A percentile compares a stretch with the other conserved stretches of the same genome.
Conservation (phyloP, 2,888 invertebrate species). For the Ametastegia equiseti region DNA sequence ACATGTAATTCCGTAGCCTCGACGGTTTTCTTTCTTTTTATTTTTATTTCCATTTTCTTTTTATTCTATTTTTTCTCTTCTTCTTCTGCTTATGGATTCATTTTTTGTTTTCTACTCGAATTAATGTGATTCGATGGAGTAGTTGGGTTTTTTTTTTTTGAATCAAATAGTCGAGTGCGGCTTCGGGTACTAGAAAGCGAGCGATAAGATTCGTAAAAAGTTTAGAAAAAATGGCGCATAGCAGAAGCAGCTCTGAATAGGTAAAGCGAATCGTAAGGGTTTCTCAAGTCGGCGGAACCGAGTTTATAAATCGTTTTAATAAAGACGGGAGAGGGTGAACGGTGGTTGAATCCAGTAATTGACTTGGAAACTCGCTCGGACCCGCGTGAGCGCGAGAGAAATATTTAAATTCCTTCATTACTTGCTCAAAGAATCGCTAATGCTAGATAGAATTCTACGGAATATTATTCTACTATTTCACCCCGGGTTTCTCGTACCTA, state of each 20-base stretch:
- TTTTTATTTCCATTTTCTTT: too few species aligned
- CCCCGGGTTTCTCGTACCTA: constrained; percentile 54
- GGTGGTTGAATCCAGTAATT: constrained; percentile 68
- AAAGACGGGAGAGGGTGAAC: constrained; percentile 35
- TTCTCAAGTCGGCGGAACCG: constrained; percentile 15
- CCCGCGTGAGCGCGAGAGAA: constrained; percentile 59
- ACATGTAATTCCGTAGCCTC: not conserved
- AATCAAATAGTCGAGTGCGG: not conserved
- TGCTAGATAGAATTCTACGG: constrained; percentile 65
- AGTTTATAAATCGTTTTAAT: constrained; percentile 48
- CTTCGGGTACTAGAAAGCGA: not conserved
- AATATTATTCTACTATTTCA: constrained; percentile 70
- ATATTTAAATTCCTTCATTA: constrained; percentile 73
- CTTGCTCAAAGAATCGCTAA: constrained; percentile 69
- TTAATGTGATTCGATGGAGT: too few species aligned
- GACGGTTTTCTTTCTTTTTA: not conserved
- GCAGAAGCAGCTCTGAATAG: not conserved
- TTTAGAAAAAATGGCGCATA: not conserved
- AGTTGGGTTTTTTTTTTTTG: too few species aligned
- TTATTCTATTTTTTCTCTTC: too few species aligned
- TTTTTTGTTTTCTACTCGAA: too few species aligned
- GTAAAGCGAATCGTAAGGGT: constrained; percentile 28
- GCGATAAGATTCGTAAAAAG: not conserved
- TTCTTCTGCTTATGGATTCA: too few species aligned
- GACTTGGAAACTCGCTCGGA: constrained; percentile 67